A percentile compares a stretch with the other conserved stretches of the same genome.
phyloP scores from a whole-genome alignment of 2,888 invertebrate genomes.

The Sthenelais limicola region DNA sequence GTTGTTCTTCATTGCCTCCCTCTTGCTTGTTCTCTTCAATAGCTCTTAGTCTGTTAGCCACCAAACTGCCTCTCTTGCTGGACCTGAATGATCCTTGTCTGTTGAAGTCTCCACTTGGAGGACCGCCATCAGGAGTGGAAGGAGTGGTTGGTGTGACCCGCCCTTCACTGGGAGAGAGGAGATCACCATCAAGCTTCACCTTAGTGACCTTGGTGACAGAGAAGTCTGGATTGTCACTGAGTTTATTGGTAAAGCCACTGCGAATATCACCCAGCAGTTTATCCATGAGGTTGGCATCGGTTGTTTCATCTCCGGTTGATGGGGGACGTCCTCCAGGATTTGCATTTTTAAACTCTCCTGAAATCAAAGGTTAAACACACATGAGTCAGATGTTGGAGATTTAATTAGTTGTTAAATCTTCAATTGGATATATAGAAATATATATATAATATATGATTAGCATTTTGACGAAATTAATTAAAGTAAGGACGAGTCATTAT shows the following conservation, averaged over 20 bases:
- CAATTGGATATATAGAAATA: too few species aligned
- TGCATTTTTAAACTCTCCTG: conserved; percentile 31
- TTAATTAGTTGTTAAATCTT: too few species aligned
- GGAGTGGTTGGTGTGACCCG: conserved; percentile 5
- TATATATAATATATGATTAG: too few species aligned
- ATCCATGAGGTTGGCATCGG: conserved; percentile 60
- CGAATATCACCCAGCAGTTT: conserved; percentile 66
- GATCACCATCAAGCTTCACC: conserved; percentile 55
- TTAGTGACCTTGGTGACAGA: conserved; percentile 64
- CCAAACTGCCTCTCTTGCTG: conserved; percentile 35
- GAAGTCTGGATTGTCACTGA: conserved; percentile 61
- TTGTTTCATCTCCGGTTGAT: conserved; percentile 44
- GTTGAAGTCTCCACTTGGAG: conserved; percentile 35
- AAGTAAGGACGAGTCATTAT: too few species aligned
- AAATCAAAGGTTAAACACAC: neutral
- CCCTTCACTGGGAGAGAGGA: neutral
- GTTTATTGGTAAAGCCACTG: conserved; percentile 63
- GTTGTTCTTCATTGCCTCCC: neutral
- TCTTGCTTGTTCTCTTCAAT: conserved; percentile 42
- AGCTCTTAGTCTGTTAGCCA: conserved; percentile 38
- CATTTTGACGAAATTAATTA: too few species aligned
- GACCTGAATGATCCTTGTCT: conserved; percentile 36
- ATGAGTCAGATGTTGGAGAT: too few species aligned
- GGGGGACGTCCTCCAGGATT: neutral
- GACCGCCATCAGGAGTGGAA: neutral